Evolutionary conservation across 1,140 invertebrate species (phyloP).

Genomic region (Drosophila tsacasi): DNA sequence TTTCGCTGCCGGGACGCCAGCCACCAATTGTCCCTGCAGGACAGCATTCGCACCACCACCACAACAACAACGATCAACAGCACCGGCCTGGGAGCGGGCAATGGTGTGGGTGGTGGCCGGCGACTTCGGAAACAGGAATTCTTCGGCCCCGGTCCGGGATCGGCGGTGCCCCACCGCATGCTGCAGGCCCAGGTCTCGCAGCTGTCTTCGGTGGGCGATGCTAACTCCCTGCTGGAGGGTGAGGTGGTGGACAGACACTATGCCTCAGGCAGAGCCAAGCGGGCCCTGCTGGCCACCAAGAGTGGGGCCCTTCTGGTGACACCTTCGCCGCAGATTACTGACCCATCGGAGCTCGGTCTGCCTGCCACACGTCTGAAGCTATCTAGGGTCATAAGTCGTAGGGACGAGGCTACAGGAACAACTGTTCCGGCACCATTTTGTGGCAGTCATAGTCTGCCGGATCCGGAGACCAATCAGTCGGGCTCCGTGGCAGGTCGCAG

Average conservation of each 20-base stretch:
- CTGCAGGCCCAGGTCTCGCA: conserved; percentile 67
- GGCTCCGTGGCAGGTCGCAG: conserved; percentile 8
- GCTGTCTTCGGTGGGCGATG: conserved; percentile 58
- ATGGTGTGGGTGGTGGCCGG: conserved; percentile 9
- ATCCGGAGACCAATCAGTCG: conserved; percentile 40
- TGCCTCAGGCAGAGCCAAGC: conserved; percentile 44
- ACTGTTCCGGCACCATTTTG: conserved; percentile 13
- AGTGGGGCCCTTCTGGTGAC: conserved; percentile 61
- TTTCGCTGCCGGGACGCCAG: conserved; percentile 73
- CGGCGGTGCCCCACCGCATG: conserved; percentile 57
- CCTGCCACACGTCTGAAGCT: conserved; percentile 67
- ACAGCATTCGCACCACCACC: conserved; percentile 73
- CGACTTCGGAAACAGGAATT: conserved; percentile 58
- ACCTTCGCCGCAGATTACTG: conserved; percentile 14
- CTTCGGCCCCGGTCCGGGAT: conserved; percentile 37
- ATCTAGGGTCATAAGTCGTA: conserved; percentile 71
- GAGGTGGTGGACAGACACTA: conserved; percentile 47
- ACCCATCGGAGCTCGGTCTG: conserved; percentile 24
- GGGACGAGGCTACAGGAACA: conserved; percentile 54
- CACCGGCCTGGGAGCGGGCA: conserved; percentile 39
- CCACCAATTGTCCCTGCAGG: conserved; percentile 72
- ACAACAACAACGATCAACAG: conserved; percentile 73
- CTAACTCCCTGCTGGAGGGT: conserved; percentile 57
- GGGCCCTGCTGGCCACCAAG: conserved; percentile 66
- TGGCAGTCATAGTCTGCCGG: conserved; percentile 63